Evolutionary conservation across 2,888 invertebrate species (phyloP).

Genomic region (Gymnoscelis rufifasciata): DNA sequence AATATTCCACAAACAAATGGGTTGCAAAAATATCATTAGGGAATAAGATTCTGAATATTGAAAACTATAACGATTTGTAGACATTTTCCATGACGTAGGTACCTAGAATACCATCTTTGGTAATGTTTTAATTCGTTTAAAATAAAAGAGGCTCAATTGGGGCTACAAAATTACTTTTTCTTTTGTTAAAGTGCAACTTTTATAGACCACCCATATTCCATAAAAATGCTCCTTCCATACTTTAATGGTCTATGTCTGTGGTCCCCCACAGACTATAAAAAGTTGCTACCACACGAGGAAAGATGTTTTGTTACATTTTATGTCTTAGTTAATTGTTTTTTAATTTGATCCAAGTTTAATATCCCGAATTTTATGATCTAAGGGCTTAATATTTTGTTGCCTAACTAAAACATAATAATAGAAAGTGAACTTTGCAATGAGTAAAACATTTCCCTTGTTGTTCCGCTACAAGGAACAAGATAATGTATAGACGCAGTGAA

Average conservation of each 20-base stretch:
- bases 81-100: too few species aligned
- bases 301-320: conserved; percentile 22
- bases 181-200: conserved; percentile 14
- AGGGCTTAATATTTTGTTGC: not conserved
- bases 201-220: conserved; percentile 24
- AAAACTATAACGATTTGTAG: too few species aligned
- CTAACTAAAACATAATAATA: too few species aligned
- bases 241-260: conserved; percentile 37
- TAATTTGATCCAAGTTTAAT: conserved; percentile 4
- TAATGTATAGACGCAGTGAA: not conserved
- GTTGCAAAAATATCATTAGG: too few species aligned
- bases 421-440: too few species aligned
- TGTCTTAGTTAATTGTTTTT: conserved; percentile 16
- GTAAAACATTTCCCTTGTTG: not conserved
- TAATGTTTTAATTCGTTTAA: too few species aligned
- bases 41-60: too few species aligned
- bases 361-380: not conserved
- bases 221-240: conserved; percentile 31
- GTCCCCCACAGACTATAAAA: conserved; percentile 46
- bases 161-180: conserved; percentile 3
- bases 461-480: not conserved
- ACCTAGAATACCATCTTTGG: too few species aligned
- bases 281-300: conserved; percentile 34
- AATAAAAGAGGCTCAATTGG: not conserved
- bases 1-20: too few species aligned